Base-by-base conservation (phyloP, 2,888 invertebrate species). In the Drosophila koepferae region DNA sequence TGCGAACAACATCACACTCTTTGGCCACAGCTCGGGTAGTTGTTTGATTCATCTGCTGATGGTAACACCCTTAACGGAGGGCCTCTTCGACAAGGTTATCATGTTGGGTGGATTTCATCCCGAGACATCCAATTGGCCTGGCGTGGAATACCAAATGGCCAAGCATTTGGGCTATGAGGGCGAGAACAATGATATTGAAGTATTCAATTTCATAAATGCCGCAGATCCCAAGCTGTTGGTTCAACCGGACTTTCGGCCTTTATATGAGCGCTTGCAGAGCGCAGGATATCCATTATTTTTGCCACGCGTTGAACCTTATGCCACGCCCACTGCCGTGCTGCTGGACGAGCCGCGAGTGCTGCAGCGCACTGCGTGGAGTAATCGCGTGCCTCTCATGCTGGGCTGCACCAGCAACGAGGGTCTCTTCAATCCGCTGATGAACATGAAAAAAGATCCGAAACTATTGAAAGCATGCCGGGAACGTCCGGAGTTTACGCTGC, bases 11-110 rank as follows among this genome's bases (percentile, higher is more conserved):
- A 93, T 92, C 0, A 94, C 94, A 2, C 77, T 94, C 2, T 94
- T 94, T 74, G 94, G 94, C 0, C 93, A 94, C 74, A 94, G 94
- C 81, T 93, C 94, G n/a, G 94, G 94, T 16, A 92, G 91, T 40
- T 87, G 84, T 20, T 74, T 91, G 0, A 91, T 92, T 2, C 93
- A 94, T 49, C 89, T 91, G 40, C 80, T 94, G 38, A 86, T 93
- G 71, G 76, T 93, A 12, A 93, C 94, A 16, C 93, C 94, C 2
- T 90, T 92, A 79, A 82, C 93, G 0, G 92, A 93, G 80, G 91
- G 89, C 3, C 89, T 92, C 2, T 93, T 93, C 43, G 81, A 92
- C 43, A 92, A 91, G 66, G 90, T 83, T 2, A 92, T 92, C 9
- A 71, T 92, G 2, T 82, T 91, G 91, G 88, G 91, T 0, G 91